A percentile compares a stretch with the other conserved stretches of the same genome.
phyloP scores from a whole-genome alignment of 2,113 vertebrate genomes.

The Bufo bufo region DNA sequence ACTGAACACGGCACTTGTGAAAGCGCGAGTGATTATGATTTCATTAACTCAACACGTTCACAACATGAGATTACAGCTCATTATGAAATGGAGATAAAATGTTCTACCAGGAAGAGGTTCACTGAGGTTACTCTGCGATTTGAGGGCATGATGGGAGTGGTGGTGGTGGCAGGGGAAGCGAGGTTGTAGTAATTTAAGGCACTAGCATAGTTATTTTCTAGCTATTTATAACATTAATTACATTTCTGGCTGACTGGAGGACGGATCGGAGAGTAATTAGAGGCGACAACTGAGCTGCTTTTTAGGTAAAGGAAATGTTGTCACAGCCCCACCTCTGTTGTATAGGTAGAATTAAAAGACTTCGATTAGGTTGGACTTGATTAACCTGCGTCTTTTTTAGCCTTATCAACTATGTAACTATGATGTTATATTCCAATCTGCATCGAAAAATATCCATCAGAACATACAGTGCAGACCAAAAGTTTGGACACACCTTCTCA shows the following conservation, averaged over 20 bases:
- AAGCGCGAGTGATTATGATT: slow-evolving; percentile 82
- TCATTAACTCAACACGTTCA: slow-evolving; percentile 78
- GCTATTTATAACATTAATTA: slow-evolving; percentile 1
- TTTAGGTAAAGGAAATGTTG: neutral
- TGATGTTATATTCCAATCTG: no score
- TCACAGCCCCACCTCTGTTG: neutral
- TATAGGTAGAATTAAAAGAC: neutral
- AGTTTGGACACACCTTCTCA: no score
- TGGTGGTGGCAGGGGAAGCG: neutral
- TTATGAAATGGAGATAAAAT: slow-evolving; percentile 25
- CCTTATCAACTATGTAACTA: no score
- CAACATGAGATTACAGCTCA: slow-evolving; percentile 10
- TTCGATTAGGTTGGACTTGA: no score
- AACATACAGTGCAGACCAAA: no score
- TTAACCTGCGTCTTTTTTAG: no score
- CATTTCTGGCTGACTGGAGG: neutral
- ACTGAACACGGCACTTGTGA: slow-evolving; percentile 88
- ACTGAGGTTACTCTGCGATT: neutral
- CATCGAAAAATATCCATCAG: no score
- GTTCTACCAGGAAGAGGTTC: neutral
- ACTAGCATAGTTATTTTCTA: neutral
- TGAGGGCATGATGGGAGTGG: neutral
- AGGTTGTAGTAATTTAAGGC: neutral
- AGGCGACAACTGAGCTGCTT: neutral
- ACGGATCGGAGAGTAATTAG: neutral